These are phyloP conservation scores for Brotula barbata DNA, from an alignment of 2,797 vertebrate species.

Conservation along the genomic window DNA sequence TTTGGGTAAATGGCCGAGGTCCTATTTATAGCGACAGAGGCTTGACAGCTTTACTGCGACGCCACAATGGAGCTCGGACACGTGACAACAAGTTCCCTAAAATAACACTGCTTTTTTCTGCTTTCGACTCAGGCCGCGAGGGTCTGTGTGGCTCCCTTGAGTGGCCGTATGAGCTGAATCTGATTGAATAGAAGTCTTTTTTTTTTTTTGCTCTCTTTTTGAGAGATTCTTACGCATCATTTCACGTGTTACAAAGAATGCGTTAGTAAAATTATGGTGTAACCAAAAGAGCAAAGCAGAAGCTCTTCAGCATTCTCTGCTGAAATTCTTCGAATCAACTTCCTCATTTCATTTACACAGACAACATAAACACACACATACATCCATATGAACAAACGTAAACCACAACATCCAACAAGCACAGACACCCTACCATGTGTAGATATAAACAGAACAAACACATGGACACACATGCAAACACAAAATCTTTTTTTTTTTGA, in stretches of 20 bases:
- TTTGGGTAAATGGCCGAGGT: conserved; percentile 8
- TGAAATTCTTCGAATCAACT: too few relatives aligned
- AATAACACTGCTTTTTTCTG: conserved; percentile 39
- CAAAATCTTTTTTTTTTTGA: neutral
- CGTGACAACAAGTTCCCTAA: conserved; percentile 29
- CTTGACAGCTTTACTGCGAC: conserved; percentile 14
- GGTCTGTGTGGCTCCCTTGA: conserved; percentile 19
- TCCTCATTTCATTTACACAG: neutral
- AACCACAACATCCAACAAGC: neutral
- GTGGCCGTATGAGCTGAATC: conserved; percentile 11
- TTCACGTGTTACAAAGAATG: neutral
- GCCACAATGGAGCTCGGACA: conserved; percentile 27
- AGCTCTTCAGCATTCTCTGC: too few relatives aligned
- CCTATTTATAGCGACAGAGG: conserved; percentile 30
- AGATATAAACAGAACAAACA: conserved; percentile 2
- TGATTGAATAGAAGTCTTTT: neutral
- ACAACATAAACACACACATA: neutral
- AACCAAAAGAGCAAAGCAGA: too few relatives aligned
- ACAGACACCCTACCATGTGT: neutral
- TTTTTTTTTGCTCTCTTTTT: neutral
- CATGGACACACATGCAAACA: neutral
- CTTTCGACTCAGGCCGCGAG: conserved; percentile 23
- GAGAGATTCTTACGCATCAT: neutral
- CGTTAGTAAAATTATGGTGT: too few relatives aligned
- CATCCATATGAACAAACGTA: conserved; percentile 10